Evolutionary conservation across 2,113 vertebrate species (phyloP).

Genomic region (Coracopsis vasa): DNA sequence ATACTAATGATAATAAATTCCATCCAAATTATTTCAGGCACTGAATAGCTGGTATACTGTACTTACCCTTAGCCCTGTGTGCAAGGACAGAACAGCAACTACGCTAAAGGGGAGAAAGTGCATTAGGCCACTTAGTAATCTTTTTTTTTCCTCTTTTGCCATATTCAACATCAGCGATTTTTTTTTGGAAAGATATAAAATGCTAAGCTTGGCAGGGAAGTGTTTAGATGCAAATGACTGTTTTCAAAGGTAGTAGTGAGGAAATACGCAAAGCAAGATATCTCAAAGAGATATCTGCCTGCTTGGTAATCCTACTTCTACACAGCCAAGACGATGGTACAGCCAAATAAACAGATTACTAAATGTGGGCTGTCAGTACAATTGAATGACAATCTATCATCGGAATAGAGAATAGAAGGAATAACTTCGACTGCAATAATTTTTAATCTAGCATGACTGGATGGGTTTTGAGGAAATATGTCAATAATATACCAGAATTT

Average conservation of each 20-base stretch:
- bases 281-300: background rate
- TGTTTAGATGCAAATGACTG: background rate
- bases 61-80: background rate
- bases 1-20: constrained; percentile 27
- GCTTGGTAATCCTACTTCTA: background rate
- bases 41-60: background rate
- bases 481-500: background rate
- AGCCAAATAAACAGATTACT: constrained; percentile 6
- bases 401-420: background rate
- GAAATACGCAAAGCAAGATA: background rate
- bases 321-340: background rate
- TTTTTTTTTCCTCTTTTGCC: background rate
- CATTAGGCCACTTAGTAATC: background rate
- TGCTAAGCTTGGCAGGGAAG: background rate
- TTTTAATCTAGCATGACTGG: background rate
- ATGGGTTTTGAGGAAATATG: background rate
- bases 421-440: background rate
- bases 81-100: background rate
- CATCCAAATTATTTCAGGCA: background rate
- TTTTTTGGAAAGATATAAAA: background rate
- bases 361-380: background rate
- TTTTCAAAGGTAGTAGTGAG: background rate
- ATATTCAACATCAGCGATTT: rapidly evolving
- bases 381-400: background rate
- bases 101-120: background rate